Conservation (phyloP, 92 coral and sea anemone genomes). For the Plumapathes pennacea region DNA sequence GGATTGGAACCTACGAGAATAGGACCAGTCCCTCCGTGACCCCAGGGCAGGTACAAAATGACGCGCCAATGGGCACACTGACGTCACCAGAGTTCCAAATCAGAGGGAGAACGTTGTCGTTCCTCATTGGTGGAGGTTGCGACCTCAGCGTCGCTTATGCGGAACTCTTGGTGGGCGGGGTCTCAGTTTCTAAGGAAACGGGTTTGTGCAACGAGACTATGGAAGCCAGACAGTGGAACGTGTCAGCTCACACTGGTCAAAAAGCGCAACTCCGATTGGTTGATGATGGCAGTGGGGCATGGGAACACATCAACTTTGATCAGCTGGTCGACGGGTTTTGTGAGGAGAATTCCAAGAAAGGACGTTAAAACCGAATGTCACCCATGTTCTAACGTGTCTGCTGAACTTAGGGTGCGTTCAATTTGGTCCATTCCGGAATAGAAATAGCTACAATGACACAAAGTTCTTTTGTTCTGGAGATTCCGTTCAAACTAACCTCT, state of each 20-base stretch:
- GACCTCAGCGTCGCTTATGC: conserved; percentile 3
- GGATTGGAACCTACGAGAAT: too few relatives aligned
- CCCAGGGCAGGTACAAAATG: too few relatives aligned
- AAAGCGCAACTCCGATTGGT: conserved; percentile 14
- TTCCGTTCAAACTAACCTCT: too few relatives aligned
- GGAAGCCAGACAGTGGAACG: conserved; percentile 15
- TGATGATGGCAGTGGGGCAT: conserved; percentile 1
- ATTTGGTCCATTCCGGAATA: too few relatives aligned
- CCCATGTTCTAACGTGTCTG: too few relatives aligned
- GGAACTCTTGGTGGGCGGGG: conserved; percentile 7
- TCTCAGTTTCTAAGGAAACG: background rate
- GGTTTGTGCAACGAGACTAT: conserved; percentile 16
- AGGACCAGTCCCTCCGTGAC: too few relatives aligned
- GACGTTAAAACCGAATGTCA: too few relatives aligned
- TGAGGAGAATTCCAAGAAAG: too few relatives aligned
- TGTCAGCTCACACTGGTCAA: conserved; percentile 1
- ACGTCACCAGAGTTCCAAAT: conserved; percentile 39
- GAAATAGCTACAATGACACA: too few relatives aligned
- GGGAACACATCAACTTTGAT: conserved; percentile 25
- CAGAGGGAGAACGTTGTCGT: conserved; percentile 9
- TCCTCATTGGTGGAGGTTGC: conserved; percentile 42
- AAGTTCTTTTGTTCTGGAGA: too few relatives aligned
- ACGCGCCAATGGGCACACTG: conserved; percentile 13
- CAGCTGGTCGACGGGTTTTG: too few relatives aligned
- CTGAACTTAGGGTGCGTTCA: too few relatives aligned